These are phyloP conservation scores for Simalia tracyae DNA, from an alignment of 2,797 vertebrate species.

Conservation along the genomic window DNA sequence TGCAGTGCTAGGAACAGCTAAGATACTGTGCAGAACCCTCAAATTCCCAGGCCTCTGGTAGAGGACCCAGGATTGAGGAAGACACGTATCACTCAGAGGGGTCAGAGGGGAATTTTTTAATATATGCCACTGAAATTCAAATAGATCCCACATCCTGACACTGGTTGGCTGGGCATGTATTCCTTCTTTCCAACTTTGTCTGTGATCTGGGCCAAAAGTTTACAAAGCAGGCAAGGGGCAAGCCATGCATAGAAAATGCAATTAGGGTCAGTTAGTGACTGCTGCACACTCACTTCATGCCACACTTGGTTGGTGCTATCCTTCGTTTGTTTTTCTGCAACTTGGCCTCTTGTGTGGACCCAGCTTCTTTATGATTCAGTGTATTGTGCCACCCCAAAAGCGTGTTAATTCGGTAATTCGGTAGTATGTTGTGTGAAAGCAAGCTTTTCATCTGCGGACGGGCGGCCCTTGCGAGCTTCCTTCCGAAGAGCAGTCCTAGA, in stretches of 20 bases:
- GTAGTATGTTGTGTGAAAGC: background rate
- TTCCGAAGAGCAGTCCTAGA: background rate
- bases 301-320: background rate
- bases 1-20: no score
- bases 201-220: background rate
- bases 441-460: background rate
- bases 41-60: no score
- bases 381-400: background rate
- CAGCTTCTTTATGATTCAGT: background rate
- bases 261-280: background rate
- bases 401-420: background rate
- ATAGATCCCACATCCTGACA: background rate
- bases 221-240: background rate
- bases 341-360: background rate
- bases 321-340: background rate
- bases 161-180: background rate
- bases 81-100: no score
- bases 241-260: background rate
- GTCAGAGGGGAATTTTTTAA: background rate
- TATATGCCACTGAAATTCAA: background rate
- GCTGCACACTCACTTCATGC: background rate
- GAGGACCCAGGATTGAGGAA: no score
- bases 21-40: no score
- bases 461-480: background rate
- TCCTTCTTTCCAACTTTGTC: background rate